Evolutionary conservation across 2,888 invertebrate genomes (phyloP).

Genomic region (Polylopha cassiicola): DNA sequence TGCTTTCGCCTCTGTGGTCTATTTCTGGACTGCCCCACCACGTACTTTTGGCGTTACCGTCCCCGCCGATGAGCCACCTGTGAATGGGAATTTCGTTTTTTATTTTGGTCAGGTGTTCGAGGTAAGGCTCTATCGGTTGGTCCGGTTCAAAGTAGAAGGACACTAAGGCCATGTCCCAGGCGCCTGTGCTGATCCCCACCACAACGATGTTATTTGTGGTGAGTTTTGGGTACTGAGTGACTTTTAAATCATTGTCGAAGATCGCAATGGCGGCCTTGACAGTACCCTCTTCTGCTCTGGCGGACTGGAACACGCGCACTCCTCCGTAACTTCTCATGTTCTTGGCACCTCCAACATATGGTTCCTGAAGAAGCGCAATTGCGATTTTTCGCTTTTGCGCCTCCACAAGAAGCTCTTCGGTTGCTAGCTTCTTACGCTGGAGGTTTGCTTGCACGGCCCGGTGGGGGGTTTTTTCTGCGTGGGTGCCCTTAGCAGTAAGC

Average conservation of each 20-base stretch:
- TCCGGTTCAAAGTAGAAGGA: constrained; percentile 26
- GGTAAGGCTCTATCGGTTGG: constrained; percentile 13
- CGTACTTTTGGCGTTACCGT: constrained; percentile 5
- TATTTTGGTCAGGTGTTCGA: constrained; percentile 14
- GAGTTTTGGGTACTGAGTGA: constrained; percentile 6
- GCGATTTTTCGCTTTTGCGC: too few relatives aligned
- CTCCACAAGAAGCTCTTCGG: too few relatives aligned
- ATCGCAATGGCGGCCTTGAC: constrained; percentile 10
- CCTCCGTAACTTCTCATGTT: too few relatives aligned
- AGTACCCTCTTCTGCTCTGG: too few relatives aligned
- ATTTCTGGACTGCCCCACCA: constrained; percentile 15
- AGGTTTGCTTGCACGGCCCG: too few relatives aligned
- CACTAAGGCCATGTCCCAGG: constrained; percentile 17
- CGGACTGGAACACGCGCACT: too few relatives aligned
- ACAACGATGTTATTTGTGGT: constrained; percentile 22
- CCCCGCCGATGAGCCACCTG: neutral
- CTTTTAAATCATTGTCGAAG: constrained; percentile 1
- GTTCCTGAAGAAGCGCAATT: too few relatives aligned
- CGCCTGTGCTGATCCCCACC: constrained; percentile 17
- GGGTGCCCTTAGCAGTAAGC: too few relatives aligned
- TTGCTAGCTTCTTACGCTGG: too few relatives aligned
- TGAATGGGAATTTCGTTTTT: neutral
- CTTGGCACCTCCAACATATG: too few relatives aligned
- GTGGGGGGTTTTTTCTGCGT: too few relatives aligned
- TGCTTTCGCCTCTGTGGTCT: constrained; percentile 22